Percentiles rank a stretch among this genome's conserved stretches.
Conservation (phyloP, 2,113 vertebrate species). For the Sinosuthora webbiana region DNA sequence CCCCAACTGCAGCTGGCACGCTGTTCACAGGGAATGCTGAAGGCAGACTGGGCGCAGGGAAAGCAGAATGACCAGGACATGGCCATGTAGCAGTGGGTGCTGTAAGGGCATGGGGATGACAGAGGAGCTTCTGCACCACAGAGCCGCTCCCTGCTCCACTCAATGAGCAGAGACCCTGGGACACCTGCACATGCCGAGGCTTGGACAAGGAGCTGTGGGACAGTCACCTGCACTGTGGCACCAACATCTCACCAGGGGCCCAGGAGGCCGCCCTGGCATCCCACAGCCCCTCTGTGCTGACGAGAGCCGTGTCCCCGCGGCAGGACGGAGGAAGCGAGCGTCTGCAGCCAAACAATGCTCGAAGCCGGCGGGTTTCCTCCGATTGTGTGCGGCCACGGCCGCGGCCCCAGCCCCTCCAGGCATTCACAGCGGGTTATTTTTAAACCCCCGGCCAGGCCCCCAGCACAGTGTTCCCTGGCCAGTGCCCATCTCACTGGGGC, state of each 20-base stretch:
- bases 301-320: neutral
- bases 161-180: neutral
- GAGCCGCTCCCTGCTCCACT: neutral
- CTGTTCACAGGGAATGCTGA: fast-evolving
- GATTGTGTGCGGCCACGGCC: conserved; percentile 40
- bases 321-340: conserved; percentile 41
- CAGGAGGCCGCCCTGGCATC: neutral
- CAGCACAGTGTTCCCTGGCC: neutral
- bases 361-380: conserved; percentile 46
- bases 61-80: fast-evolving
- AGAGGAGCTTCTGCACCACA: neutral
- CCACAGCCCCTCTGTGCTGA: neutral
- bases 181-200: neutral
- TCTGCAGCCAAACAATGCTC: conserved; percentile 59
- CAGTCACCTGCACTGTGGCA: neutral
- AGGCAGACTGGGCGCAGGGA: fast-evolving
- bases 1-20: fast-evolving
- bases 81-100: neutral
- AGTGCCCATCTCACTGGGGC: fast-evolving
- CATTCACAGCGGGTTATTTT: conserved; percentile 51
- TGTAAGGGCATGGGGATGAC: neutral
- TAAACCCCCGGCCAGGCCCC: neutral
- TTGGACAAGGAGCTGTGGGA: neutral
- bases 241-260: neutral
- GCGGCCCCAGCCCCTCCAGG: neutral